A percentile compares a stretch with the other conserved stretches of the same genome.
These are phyloP conservation scores for Lichenostomus cassidix DNA, from an alignment of 2,113 vertebrate species.

Conservation along the genomic window DNA sequence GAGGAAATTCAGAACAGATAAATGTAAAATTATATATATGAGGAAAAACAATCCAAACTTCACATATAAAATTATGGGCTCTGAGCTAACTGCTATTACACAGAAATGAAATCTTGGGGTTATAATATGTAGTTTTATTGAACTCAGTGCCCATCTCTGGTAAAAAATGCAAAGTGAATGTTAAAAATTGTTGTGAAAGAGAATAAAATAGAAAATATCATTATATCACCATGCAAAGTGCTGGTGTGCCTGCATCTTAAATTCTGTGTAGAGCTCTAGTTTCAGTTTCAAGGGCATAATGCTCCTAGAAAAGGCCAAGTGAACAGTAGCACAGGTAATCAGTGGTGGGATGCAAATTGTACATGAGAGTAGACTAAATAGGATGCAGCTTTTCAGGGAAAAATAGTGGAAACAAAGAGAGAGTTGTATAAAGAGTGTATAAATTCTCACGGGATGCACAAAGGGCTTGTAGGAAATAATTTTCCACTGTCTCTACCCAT, in stretches of 20 bases:
- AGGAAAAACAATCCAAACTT: constrained; percentile 21
- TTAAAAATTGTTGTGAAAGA: background rate
- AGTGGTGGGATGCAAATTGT: background rate
- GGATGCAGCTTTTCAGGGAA: background rate
- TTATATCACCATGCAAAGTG: background rate
- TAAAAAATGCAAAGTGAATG: background rate
- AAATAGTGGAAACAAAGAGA: background rate
- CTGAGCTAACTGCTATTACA: background rate
- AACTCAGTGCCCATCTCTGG: background rate
- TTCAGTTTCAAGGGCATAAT: background rate
- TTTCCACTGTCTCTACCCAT: background rate
- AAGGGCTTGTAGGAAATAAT: background rate
- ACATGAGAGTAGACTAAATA: background rate
- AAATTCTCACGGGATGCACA: background rate
- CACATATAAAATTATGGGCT: background rate
- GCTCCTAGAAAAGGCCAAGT: background rate
- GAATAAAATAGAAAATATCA: background rate
- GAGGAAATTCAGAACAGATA: background rate
- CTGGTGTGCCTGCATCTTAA: background rate
- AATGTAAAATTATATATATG: background rate
- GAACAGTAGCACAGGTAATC: background rate
- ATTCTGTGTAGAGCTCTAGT: background rate
- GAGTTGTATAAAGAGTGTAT: background rate
- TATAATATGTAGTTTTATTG: background rate
- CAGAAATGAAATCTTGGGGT: background rate